These are phyloP conservation scores for Cepaea hortensis DNA, from an alignment of 2,888 invertebrate species.

Conservation along the genomic window DNA sequence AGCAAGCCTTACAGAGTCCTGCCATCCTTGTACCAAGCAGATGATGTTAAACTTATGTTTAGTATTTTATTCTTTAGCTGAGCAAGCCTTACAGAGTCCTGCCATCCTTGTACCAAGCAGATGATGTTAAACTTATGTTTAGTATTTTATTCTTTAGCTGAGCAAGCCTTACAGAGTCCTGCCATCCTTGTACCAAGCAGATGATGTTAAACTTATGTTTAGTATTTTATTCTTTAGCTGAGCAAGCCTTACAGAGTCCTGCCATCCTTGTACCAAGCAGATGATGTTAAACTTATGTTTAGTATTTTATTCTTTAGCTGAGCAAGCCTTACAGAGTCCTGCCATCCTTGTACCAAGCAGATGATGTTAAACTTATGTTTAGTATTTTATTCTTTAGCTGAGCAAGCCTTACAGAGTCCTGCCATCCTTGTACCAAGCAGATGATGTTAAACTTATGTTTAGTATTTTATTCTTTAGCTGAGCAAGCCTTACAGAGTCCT, in stretches of 20 bases:
- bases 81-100: conserved; percentile 62
- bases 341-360: neutral
- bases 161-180: conserved; percentile 62
- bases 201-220: no score
- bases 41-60: no score
- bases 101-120: conserved; percentile 61
- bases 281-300: no score
- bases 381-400: neutral
- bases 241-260: conserved; percentile 62
- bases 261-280: conserved; percentile 61
- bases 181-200: conserved; percentile 61
- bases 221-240: neutral
- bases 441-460: no score
- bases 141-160: neutral
- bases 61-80: neutral
- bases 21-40: conserved; percentile 61
- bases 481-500: conserved; percentile 62
- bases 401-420: conserved; percentile 62
- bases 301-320: no score
- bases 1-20: conserved; percentile 62
- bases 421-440: conserved; percentile 63
- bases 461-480: neutral
- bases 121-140: no score
- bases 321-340: no score
- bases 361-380: no score